Evolutionary conservation across 1,140 invertebrate species (phyloP), one percentile per base, ranked within the genome.

Genomic region (Rhizoglyphus robini): DNA sequence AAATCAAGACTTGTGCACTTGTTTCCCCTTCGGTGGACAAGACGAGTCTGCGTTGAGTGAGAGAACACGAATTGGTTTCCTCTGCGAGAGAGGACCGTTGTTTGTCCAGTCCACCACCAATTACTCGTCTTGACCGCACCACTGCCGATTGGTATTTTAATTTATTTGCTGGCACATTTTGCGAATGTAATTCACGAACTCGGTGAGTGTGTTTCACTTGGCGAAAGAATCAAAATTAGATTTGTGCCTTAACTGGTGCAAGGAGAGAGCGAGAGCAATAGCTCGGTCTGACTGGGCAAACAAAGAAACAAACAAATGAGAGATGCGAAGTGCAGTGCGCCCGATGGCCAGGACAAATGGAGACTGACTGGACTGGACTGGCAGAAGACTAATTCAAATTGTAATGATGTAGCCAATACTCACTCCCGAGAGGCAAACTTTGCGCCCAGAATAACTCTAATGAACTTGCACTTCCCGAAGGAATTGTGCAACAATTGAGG

Each of bases 331-430:
- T 46, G 41, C 41, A 46, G 15, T 23, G 41, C 41, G 15, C 15
- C 41, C 20, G 51, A 54, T 27, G 31, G 51, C 51, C 51, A 54
- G 8, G 51, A 54, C 51, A 54, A 54, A 54, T 20, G 51, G 20
- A 4, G 29, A 60, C 13, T 20, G 3, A 32, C 2, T 3, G 13
- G 2, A 1, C 15, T 20, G 29, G 36, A n/a, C 15, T 38, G 58
- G 27, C 15, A 54, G 8, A 30, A 32, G 58, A 29, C 58, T 60
- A 60, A 60, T 60, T 60, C 27, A 60, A 60, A 29, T 60, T 60
- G 58, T 60, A 60, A 60, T 60, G 58, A 60, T 60, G 58, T 60
- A 60, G 58, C 58, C 58, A 60, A 60, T 60, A 29, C 1, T 2
- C 13, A 27, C 29, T 60, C 58, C 58, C 58, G 58, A 60, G 58